These are phyloP conservation scores for Vanessa cardui DNA, from an alignment of 2,888 invertebrate species.

Conservation along the genomic window DNA sequence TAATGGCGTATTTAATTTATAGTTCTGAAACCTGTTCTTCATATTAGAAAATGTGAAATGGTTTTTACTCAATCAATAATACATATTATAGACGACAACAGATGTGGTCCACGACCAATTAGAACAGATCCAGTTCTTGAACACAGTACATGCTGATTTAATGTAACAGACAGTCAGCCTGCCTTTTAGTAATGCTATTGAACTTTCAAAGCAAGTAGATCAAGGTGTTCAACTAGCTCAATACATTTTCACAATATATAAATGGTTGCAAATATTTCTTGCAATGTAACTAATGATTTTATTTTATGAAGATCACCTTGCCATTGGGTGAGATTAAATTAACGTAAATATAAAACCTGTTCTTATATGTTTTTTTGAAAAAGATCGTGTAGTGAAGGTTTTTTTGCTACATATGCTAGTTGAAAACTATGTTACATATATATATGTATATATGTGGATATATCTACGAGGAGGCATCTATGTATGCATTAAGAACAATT, in stretches of 20 bases:
- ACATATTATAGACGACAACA: background rate
- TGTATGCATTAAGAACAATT: no score
- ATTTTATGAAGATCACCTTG: constrained; percentile 21
- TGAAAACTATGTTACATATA: no score
- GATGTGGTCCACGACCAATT: background rate
- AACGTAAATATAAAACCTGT: background rate
- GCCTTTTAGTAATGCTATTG: constrained; percentile 15
- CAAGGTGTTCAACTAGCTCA: constrained; percentile 22
- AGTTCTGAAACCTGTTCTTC: no score
- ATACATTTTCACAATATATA: constrained; percentile 17
- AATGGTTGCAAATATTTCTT: constrained; percentile 10
- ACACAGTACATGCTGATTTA: background rate
- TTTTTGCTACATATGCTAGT: no score
- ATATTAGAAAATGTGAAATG: no score
- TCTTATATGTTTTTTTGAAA: background rate
- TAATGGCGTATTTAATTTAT: no score
- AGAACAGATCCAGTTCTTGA: background rate
- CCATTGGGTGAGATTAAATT: background rate
- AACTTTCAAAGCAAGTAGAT: constrained; percentile 31
- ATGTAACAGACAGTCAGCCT: background rate
- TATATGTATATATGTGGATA: no score
- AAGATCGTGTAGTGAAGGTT: no score
- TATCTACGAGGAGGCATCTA: no score
- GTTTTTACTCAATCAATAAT: no score
- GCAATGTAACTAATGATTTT: constrained; percentile 10